These are phyloP conservation scores for Sesamia inferens DNA, from an alignment of 2,888 invertebrate genomes.

Conservation along the genomic window DNA sequence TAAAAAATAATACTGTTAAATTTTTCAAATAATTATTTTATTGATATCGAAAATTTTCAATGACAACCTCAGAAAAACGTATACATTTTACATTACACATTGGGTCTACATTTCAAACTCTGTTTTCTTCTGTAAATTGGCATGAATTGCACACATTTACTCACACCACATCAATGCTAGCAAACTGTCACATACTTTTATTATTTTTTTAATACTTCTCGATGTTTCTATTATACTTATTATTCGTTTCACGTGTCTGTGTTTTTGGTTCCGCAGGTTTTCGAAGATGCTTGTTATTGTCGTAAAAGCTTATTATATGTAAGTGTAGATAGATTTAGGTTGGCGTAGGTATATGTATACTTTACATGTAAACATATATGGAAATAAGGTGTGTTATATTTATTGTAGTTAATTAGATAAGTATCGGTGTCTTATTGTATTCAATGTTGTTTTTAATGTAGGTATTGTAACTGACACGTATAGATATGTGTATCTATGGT, in stretches of 20 bases:
- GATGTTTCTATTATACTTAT: slow-evolving; percentile 50
- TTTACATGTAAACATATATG: slow-evolving; percentile 32
- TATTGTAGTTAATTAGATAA: slow-evolving; percentile 44
- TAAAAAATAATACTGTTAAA: not conserved
- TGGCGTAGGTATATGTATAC: slow-evolving; percentile 57
- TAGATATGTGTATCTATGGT: slow-evolving; percentile 36
- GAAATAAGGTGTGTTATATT: slow-evolving; percentile 31
- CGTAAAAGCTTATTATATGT: slow-evolving; percentile 70
- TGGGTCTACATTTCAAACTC: slow-evolving; percentile 81
- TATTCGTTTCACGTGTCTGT: slow-evolving; percentile 64
- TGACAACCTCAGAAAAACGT: slow-evolving; percentile 48
- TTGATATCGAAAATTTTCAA: not conserved
- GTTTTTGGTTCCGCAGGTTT: slow-evolving; percentile 60
- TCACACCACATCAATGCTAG: slow-evolving; percentile 68
- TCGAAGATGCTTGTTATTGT: slow-evolving; percentile 65
- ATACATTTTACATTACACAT: slow-evolving; percentile 79
- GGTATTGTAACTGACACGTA: slow-evolving; percentile 37
- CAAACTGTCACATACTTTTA: slow-evolving; percentile 67
- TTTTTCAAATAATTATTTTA: not conserved
- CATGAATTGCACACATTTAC: slow-evolving; percentile 75
- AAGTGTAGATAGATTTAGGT: slow-evolving; percentile 70
- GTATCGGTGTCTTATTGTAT: slow-evolving; percentile 31
- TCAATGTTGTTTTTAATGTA: slow-evolving; percentile 43
- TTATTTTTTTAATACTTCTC: slow-evolving; percentile 62
- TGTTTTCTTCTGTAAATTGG: slow-evolving; percentile 68